Conservation (phyloP, 1,140 invertebrate species). For the Drepana arcuata region DNA sequence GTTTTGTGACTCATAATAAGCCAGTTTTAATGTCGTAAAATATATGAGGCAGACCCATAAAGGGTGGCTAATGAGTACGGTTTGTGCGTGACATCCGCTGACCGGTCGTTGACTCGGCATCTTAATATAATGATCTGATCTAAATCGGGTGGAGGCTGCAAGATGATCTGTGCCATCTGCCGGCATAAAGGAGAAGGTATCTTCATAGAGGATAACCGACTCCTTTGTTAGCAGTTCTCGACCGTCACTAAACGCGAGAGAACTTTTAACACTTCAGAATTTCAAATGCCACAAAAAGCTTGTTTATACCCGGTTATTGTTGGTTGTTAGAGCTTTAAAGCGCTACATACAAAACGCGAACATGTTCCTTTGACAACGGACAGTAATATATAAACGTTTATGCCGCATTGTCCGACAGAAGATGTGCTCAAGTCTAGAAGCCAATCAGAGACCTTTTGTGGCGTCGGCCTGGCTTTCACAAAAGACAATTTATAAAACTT, state of each 20-base stretch:
- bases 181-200: conserved; percentile 15
- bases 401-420: conserved; percentile 43
- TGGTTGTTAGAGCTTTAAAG: conserved; percentile 38
- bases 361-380: conserved; percentile 34
- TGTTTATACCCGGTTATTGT: conserved; percentile 37
- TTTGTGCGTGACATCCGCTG: conserved; percentile 33
- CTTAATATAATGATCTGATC: conserved; percentile 26
- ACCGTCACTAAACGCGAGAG: conserved; percentile 18
- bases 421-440: conserved; percentile 32
- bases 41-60: conserved; percentile 40
- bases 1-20: conserved; percentile 26
- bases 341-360: conserved; percentile 28
- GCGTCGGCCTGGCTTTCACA: conserved; percentile 20
- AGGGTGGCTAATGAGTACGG: conserved; percentile 44
- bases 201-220: conserved; percentile 6
- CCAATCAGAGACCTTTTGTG: conserved; percentile 36
- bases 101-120: conserved; percentile 31
- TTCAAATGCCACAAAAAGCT: conserved; percentile 20
- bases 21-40: conserved; percentile 32
- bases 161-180: conserved; percentile 13
- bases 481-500: conserved; percentile 21
- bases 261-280: conserved; percentile 16
- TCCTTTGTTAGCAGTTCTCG: too few species aligned
- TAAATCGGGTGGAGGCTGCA: conserved; percentile 20
- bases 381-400: conserved; percentile 51